Base-by-base conservation (phyloP, 2,888 invertebrate genomes). In the Machimus rusticus region DNA sequence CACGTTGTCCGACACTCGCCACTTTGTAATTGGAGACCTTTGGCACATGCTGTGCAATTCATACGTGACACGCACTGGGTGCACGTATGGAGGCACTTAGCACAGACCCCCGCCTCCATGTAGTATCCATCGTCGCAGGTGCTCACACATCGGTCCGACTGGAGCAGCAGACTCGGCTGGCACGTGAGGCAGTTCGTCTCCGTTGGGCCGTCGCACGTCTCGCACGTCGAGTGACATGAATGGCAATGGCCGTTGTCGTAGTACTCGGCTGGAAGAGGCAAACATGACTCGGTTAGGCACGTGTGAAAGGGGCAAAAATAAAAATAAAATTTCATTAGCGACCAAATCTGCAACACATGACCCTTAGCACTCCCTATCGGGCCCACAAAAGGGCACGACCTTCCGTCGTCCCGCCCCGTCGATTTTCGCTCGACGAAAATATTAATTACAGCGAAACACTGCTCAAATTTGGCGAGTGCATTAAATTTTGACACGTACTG, bases 1-100 rank as follows among this genome's bases (percentile, higher is more conserved):
- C 97, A 98, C 2, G 96, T 94, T 1, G 96, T 95, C 87, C 96
- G 94, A 91, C 98, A 98, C 88, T 96, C 96, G 43, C 97, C 97
- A 89, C 96, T 96, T 92, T 97, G 97, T 84, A 98, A 93, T 90
- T 96, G 95, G 89, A 97, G 93, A 0, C 96, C 95, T 86, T 95
- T 94, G n/a, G 95, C 94, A 91, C 98, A 98, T 34, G 95, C 93
- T 0, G 96, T 97, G 91, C 97, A 98, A 92, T 97, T 97, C 87
- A 96, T 94, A 85, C 96, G 94, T 0, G 97, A 96, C 4, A 95
- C 95, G 92, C 97, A 97, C 81, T 95, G 95, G 0, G 95, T 94
- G 92, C 97, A 97, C 3, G 96, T 96, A 91, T 96, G 96, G 89
- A 96, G 93, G 91, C 98, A 98, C 2, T 95, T 96, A 55, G 95